Evolutionary conservation across 2,888 invertebrate genomes (phyloP).

Genomic region (Sycophila texana): DNA sequence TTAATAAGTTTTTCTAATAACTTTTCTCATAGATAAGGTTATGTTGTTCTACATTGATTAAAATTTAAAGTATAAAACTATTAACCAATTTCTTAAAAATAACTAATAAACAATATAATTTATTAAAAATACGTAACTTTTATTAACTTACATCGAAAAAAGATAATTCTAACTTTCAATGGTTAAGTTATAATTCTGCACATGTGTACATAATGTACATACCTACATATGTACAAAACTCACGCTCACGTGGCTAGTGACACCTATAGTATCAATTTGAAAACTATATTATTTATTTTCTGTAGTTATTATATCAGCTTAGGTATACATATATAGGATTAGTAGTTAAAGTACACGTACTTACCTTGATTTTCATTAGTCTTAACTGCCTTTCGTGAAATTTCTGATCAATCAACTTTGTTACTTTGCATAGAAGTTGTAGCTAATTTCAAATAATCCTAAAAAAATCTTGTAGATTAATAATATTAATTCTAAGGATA

Average conservation of each 20-base stretch:
- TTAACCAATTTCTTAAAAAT: background rate
- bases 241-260: background rate
- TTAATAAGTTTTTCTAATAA: background rate
- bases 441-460: background rate
- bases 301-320: no score
- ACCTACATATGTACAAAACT: no score
- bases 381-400: no score
- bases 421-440: background rate
- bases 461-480: background rate
- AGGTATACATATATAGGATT: no score
- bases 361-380: no score
- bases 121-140: background rate
- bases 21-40: background rate
- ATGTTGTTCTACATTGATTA: background rate
- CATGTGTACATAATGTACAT: no score
- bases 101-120: background rate
- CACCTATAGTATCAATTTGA: background rate
- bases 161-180: background rate
- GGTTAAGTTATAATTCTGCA: background rate
- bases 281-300: no score
- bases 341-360: no score
- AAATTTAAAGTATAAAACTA: background rate
- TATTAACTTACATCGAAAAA: background rate
- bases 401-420: no score
- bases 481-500: background rate